Percentiles rank a stretch among this genome's conserved stretches.
phyloP scores from a whole-genome alignment of 2,888 invertebrate genomes.

The Thymelicus lineola region DNA sequence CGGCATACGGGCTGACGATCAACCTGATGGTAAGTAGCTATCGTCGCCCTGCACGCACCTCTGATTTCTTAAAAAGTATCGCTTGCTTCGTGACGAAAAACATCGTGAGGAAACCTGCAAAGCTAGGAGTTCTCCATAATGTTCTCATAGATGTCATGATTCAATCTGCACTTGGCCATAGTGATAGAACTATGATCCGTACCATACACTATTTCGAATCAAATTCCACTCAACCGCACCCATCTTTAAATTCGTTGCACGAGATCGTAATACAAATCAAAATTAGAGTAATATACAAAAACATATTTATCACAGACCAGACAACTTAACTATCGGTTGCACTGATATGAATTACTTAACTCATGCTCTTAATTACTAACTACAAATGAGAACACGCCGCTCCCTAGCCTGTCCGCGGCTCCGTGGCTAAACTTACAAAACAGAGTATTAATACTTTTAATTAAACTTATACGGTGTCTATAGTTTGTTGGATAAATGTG shows the following conservation, averaged over 20 bases:
- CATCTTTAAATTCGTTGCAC: not conserved
- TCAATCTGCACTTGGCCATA: no score
- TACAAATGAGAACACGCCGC: slow-evolving; percentile 29
- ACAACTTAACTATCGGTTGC: slow-evolving; percentile 18
- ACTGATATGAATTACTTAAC: slow-evolving; percentile 26
- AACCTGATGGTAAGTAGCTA: no score
- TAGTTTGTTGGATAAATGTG: no score
- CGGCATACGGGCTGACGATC: no score
- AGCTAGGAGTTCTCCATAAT: no score
- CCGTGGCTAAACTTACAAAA: slow-evolving; percentile 29
- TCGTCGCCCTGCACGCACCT: no score
- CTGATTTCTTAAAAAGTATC: no score
- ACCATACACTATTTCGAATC: no score
- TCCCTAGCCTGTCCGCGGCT: slow-evolving; percentile 1
- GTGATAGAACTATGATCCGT: no score
- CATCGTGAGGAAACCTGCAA: no score
- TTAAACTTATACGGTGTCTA: slow-evolving; percentile 6
- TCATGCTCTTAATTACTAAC: slow-evolving; percentile 27
- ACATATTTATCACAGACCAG: slow-evolving; percentile 2
- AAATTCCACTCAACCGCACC: not conserved
- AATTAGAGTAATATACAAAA: slow-evolving; percentile 5
- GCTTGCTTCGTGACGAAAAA: no score
- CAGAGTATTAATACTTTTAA: slow-evolving; percentile 31
- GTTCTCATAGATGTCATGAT: no score
- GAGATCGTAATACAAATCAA: not conserved